phyloP scores from a whole-genome alignment of 2,888 invertebrate genomes.

The Celastrina argiolus region DNA sequence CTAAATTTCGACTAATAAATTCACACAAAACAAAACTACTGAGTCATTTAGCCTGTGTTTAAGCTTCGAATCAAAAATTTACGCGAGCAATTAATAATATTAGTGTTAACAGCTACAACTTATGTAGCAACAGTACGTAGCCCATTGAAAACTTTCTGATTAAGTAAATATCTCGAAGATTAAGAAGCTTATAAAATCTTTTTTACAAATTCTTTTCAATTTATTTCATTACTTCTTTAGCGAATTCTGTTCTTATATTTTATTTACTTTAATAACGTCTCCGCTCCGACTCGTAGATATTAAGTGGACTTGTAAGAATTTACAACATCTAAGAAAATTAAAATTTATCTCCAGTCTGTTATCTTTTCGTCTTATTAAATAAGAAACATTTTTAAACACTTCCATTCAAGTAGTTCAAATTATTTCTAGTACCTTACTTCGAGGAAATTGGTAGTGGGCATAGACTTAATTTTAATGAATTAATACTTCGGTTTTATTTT shows the following conservation, averaged over 20 bases:
- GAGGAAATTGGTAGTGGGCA: not conserved
- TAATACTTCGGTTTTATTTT: not conserved
- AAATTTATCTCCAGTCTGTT: not conserved
- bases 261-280: constrained; percentile 11
- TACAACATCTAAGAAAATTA: constrained; percentile 11
- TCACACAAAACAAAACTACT: too few species aligned
- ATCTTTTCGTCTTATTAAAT: not conserved
- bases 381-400: not conserved
- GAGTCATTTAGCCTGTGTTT: too few species aligned
- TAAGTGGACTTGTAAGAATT: constrained; percentile 11
- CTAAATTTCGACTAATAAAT: too few species aligned
- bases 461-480: not conserved
- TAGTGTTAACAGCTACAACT: not conserved
- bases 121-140: not conserved
- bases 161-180: not conserved
- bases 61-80: not conserved
- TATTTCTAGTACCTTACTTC: not conserved
- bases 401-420: not conserved
- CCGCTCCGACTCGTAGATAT: constrained; percentile 3
- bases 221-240: constrained; percentile 4
- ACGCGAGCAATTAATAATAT: not conserved
- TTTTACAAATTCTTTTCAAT: not conserved
- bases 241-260: constrained; percentile 2
- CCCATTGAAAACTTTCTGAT: not conserved
- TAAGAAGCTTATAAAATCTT: not conserved